These are phyloP conservation scores for Siphamia tubifer DNA, from an alignment of 2,113 vertebrate species.

Conservation along the genomic window DNA sequence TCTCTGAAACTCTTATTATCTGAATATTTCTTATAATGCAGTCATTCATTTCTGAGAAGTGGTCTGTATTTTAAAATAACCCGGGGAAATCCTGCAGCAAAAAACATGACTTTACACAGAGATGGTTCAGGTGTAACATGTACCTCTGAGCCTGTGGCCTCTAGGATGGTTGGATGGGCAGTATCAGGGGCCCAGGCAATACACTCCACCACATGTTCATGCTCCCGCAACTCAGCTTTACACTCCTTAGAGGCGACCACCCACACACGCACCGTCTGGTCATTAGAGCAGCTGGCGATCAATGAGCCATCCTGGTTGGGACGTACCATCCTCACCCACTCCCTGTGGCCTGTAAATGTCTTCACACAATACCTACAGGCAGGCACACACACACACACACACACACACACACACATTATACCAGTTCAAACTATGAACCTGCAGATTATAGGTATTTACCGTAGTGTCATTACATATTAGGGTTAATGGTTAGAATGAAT, in stretches of 20 bases:
- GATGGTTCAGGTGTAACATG: neutral
- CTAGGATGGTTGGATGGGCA: conserved; percentile 94
- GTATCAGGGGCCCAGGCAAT: conserved; percentile 98
- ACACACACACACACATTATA: neutral
- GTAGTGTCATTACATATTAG: neutral
- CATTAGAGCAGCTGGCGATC: conserved; percentile 98
- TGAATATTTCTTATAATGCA: no score
- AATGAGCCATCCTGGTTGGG: conserved; percentile 98
- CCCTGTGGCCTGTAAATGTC: conserved; percentile 98
- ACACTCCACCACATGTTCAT: conserved; percentile 98
- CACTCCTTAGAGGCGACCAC: conserved; percentile 97
- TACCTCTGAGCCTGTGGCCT: conserved; percentile 98
- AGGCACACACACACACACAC: no score
- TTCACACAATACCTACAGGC: conserved; percentile 95
- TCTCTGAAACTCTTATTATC: no score
- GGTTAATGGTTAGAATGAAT: neutral
- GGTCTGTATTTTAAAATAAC: no score
- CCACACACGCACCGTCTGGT: conserved; percentile 99
- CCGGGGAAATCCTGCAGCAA: neutral
- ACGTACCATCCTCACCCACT: conserved; percentile 99
- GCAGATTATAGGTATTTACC: neutral
- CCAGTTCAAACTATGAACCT: neutral
- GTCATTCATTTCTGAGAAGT: no score
- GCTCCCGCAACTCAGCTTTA: conserved; percentile 97
- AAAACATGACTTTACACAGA: neutral